Evolutionary conservation across 53 echinoderm and acorn worm species (phyloP), one percentile per base, ranked within the genome.

Genomic region (Actinopyga echinites): DNA sequence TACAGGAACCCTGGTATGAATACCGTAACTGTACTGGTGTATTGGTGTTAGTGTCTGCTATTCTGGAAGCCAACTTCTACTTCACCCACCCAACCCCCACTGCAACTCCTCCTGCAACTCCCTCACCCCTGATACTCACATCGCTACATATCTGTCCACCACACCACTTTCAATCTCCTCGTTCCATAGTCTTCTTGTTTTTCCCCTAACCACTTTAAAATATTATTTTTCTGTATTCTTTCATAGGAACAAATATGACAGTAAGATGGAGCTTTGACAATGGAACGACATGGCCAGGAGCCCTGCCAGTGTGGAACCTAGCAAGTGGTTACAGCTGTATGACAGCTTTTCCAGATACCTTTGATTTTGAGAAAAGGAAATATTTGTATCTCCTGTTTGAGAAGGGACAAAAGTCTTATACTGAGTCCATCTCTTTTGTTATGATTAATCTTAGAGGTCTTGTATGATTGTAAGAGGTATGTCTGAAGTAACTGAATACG

Each of bases 261-360:
- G 86, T 95, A 20, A 85, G 75, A 33, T 95, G 95, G 95, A 95
- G 92, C 82, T 93, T 86, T 30, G 84, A 92, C 64, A 83, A 88
- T 21, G 95, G 95, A 11, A 92, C 83, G 5, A 89, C 88, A 2
- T 95, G 95, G 95, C 61, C 83, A 20, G 71, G 88, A 20, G 52
- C 79, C 63, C 75, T 82, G 29, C 22, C 10, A 0, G 84, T 95
- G 58, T 90, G 90, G 88, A 61, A 78, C 8, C 85, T 89, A 34
- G 84, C 58, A 13, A 91, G 91, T 42, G 95, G 89, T 4, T 95
- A 93, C 85, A 91, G 91, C 68, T 80, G 86, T 5, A 91, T 91
- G 91, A 85, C 91, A 1, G 85, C 93, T 21, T 52, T 86, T 8
- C 84, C 88, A 0, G 35, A 24, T 1, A 31, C 63, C 5, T 63